Conservation (phyloP, 2,888 invertebrate genomes). For the Ephialtes manifestator region DNA sequence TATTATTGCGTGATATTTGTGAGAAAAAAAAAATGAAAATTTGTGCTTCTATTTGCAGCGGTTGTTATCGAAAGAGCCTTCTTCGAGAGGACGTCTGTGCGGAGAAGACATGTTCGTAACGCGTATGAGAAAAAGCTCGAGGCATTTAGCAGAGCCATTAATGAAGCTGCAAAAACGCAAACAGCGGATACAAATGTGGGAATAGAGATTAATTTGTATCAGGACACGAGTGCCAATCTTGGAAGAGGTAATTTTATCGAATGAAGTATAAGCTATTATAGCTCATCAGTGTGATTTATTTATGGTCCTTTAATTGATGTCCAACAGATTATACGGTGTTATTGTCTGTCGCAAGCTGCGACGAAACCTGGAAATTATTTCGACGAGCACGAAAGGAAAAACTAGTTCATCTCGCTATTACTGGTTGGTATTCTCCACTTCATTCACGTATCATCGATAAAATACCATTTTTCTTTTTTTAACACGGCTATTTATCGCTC, state of each 20-base stretch:
- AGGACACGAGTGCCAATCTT: slow-evolving; percentile 90
- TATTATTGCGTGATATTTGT: not conserved
- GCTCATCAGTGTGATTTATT: not conserved
- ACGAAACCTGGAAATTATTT: slow-evolving; percentile 91
- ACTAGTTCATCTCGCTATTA: slow-evolving; percentile 91
- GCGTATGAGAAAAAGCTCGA: slow-evolving; percentile 88
- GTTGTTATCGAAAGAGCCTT: slow-evolving; percentile 91
- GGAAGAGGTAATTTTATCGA: slow-evolving; percentile 88
- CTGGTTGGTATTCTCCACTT: slow-evolving; percentile 85
- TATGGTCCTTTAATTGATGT: slow-evolving; percentile 22
- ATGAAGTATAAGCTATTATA: slow-evolving; percentile 32
- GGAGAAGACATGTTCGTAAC: slow-evolving; percentile 39
- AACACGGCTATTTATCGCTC: too few species aligned
- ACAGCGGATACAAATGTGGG: slow-evolving; percentile 88
- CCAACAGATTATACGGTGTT: slow-evolving; percentile 90
- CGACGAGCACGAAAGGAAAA: slow-evolving; percentile 89
- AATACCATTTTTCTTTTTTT: too few species aligned
- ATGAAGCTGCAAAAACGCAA: slow-evolving; percentile 89
- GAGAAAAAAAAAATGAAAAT: slow-evolving; percentile 1
- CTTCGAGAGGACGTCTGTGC: slow-evolving; percentile 86
- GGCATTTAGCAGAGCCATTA: slow-evolving; percentile 89
- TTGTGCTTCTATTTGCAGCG: slow-evolving; percentile 86
- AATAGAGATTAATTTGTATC: slow-evolving; percentile 90
- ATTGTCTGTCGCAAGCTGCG: slow-evolving; percentile 91
- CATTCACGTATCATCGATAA: too few species aligned